A percentile compares a stretch with the other conserved stretches of the same genome.
phyloP scores from a whole-genome alignment of 53 echinoderm and acorn worm species.

The Stichopus horrens region DNA sequence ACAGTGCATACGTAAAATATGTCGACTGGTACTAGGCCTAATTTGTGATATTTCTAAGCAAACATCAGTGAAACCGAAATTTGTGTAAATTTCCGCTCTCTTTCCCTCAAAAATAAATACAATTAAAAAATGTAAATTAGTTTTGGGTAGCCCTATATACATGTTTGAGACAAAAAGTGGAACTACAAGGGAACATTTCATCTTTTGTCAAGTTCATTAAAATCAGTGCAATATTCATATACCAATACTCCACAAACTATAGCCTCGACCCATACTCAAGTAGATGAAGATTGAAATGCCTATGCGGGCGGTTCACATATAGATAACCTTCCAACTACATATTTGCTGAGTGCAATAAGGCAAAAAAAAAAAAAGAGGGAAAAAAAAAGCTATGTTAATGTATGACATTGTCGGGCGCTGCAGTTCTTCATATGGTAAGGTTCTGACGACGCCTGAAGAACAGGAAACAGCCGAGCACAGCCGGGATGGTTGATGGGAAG shows the following conservation, averaged over 20 bases:
- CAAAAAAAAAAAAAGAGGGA: neutral
- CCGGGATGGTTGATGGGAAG: constrained; percentile 1
- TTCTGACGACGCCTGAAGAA: neutral
- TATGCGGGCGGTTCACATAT: neutral
- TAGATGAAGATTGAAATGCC: neutral
- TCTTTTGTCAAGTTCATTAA: neutral
- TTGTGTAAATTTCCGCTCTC: too few species aligned
- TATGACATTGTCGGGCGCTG: neutral
- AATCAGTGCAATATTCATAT: neutral
- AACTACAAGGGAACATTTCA: too few species aligned
- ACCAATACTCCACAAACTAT: neutral
- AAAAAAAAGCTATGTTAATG: neutral
- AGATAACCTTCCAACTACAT: neutral
- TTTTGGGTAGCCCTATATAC: too few species aligned
- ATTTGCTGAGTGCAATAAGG: too few species aligned
- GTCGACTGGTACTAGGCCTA: too few species aligned
- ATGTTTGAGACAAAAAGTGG: too few species aligned
- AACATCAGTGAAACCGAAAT: too few species aligned
- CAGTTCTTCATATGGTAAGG: constrained; percentile 8
- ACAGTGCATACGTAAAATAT: too few species aligned
- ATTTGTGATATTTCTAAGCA: too few species aligned
- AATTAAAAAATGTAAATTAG: too few species aligned
- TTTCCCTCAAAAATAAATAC: too few species aligned
- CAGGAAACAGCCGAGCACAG: constrained; percentile 7
- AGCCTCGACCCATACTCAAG: neutral